phyloP scores from a whole-genome alignment of 2,888 invertebrate species.

The Cerastoderma edule region DNA sequence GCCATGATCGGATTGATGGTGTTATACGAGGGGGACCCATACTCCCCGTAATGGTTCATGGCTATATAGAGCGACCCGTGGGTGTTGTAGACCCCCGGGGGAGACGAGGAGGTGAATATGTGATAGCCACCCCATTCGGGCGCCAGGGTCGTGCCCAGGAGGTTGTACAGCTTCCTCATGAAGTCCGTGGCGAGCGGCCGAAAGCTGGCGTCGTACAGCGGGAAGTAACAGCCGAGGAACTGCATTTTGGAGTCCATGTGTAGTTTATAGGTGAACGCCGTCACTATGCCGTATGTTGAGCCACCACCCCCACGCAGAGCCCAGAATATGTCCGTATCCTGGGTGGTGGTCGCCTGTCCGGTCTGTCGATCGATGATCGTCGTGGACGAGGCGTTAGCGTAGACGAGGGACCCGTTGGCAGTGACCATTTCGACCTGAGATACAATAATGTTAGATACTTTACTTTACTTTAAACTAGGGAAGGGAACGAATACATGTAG shows the following conservation, averaged over 20 bases:
- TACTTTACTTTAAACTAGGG: no score
- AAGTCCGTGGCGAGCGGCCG: slow-evolving; percentile 25
- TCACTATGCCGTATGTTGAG: slow-evolving; percentile 59
- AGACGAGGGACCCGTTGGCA: slow-evolving; percentile 42
- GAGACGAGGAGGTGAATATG: slow-evolving; percentile 9
- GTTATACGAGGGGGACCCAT: slow-evolving; percentile 46
- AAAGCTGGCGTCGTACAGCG: slow-evolving; percentile 17
- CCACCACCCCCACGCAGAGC: slow-evolving; percentile 66
- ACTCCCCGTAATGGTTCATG: slow-evolving; percentile 49
- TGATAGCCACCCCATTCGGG: slow-evolving; percentile 59
- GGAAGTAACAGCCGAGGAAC: slow-evolving; percentile 29
- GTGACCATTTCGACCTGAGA: slow-evolving; percentile 52
- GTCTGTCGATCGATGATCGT: slow-evolving; percentile 14
- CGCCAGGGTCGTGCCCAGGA: slow-evolving; percentile 35
- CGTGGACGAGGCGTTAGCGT: slow-evolving; percentile 37
- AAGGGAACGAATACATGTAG: no score
- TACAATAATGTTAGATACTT: no score
- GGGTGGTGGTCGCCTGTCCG: slow-evolving; percentile 8
- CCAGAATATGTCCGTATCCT: slow-evolving; percentile 62
- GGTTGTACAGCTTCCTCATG: slow-evolving; percentile 30
- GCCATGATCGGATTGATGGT: slow-evolving; percentile 31
- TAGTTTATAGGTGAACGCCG: slow-evolving; percentile 54
- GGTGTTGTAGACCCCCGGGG: neutral
- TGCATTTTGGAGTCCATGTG: slow-evolving; percentile 47
- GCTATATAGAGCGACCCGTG: slow-evolving; percentile 24